Conservation (phyloP, 1,140 invertebrate genomes). For the Macrobrachium rosenbergii region DNA sequence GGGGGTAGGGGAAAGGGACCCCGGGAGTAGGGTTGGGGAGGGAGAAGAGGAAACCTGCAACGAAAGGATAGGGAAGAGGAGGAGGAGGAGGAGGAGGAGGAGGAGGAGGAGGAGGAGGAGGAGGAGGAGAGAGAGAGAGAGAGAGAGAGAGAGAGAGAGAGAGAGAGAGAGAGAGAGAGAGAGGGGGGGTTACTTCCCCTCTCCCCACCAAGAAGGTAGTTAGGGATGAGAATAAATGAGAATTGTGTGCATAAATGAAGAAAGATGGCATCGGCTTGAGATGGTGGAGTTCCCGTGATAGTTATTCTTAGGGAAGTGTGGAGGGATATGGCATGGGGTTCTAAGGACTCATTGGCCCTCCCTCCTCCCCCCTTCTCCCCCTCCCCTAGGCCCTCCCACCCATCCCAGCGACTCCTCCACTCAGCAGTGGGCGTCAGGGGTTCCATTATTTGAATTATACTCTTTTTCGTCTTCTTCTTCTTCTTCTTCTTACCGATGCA, state of each 20-base stretch:
- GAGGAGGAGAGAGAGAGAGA: too few relatives aligned
- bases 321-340: background rate
- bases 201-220: conserved; percentile 48
- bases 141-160: too few relatives aligned
- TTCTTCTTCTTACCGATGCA: conserved; percentile 37
- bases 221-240: conserved; percentile 61
- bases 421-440: conserved; percentile 43
- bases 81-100: background rate
- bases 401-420: conserved; percentile 12
- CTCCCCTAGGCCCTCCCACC: background rate
- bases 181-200: too few relatives aligned
- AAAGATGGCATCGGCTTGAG: conserved; percentile 58
- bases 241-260: conserved; percentile 63
- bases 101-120: conserved; percentile 41
- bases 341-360: background rate
- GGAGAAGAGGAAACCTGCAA: conserved; percentile 1
- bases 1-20: conserved; percentile 12
- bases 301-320: conserved; percentile 33
- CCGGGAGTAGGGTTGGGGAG: conserved; percentile 2
- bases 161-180: too few relatives aligned
- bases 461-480: background rate
- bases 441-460: conserved; percentile 55
- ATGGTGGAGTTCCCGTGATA: conserved; percentile 58
- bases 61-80: too few relatives aligned
- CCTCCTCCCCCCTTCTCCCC: background rate